These are phyloP conservation scores for Falco novaeseelandiae DNA, from an alignment of 2,797 vertebrate genomes.

Conservation along the genomic window DNA sequence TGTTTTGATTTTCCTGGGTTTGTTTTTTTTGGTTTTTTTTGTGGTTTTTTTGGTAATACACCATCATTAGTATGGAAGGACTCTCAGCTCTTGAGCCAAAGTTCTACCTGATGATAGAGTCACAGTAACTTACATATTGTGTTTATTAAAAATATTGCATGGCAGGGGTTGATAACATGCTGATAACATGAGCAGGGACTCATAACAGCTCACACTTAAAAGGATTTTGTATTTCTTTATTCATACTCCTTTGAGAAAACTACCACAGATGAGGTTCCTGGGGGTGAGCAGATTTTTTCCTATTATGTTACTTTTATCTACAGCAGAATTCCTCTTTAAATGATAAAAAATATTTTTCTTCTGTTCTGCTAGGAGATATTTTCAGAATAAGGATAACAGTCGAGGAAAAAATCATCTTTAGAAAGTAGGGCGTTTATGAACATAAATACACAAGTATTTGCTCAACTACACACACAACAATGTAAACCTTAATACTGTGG, in stretches of 20 bases:
- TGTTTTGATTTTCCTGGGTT: neutral
- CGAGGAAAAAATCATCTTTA: neutral
- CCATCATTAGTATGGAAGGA: neutral
- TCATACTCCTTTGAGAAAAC: neutral
- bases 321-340: neutral
- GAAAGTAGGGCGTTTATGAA: neutral
- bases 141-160: neutral
- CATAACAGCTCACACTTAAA: neutral
- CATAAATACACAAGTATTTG: neutral
- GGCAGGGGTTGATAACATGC: neutral
- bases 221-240: neutral
- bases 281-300: neutral
- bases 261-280: neutral
- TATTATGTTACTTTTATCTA: neutral
- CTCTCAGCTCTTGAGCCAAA: neutral
- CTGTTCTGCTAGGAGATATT: neutral
- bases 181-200: too few species aligned
- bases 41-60: neutral
- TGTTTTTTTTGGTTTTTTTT: too few species aligned
- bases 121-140: neutral
- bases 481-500: neutral
- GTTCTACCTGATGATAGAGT: neutral
- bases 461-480: neutral
- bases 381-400: neutral
- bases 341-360: neutral